phyloP scores from a whole-genome alignment of 2,797 vertebrate genomes.

The Brachymystax lenok region DNA sequence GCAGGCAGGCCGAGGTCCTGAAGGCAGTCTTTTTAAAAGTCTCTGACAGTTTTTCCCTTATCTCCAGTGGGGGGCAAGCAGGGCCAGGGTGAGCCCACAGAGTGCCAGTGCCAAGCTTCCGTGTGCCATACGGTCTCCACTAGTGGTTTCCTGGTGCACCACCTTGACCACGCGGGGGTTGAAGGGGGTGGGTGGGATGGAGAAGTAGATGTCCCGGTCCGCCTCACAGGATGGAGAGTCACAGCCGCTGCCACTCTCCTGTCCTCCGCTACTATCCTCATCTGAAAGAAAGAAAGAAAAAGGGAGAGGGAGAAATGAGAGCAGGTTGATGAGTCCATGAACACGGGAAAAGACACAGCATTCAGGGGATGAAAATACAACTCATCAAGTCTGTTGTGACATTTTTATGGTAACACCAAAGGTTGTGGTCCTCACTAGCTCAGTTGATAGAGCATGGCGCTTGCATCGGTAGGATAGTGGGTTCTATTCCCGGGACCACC shows the following conservation, averaged over 20 bases:
- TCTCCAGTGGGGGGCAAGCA: constrained; percentile 70
- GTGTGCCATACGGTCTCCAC: constrained; percentile 19
- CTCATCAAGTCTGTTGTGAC: too few species aligned
- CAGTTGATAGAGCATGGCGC: too few species aligned
- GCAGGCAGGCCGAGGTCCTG: constrained; percentile 73
- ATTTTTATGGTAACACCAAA: too few species aligned
- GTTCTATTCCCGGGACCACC: too few species aligned
- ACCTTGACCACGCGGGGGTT: constrained; percentile 21
- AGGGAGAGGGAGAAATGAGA: too few species aligned
- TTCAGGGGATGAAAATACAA: too few species aligned
- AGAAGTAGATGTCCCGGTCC: constrained; percentile 85
- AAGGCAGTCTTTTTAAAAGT: constrained; percentile 75
- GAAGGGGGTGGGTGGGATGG: constrained; percentile 60
- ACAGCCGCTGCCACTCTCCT: constrained; percentile 92
- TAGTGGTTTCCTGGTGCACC: accelerated
- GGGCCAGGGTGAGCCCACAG: constrained; percentile 61
- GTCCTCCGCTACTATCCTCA: constrained; percentile 82
- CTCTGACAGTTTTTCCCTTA: constrained; percentile 75
- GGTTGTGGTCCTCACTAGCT: too few species aligned
- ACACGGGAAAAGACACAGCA: too few species aligned
- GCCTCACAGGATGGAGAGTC: constrained; percentile 79
- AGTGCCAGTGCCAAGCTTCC: constrained; percentile 65
- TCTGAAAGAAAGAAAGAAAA: background rate
- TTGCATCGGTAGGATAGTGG: too few species aligned
- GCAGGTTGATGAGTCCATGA: too few species aligned